Conservation (phyloP, 2,113 vertebrate genomes). For the Gobio gobio region DNA sequence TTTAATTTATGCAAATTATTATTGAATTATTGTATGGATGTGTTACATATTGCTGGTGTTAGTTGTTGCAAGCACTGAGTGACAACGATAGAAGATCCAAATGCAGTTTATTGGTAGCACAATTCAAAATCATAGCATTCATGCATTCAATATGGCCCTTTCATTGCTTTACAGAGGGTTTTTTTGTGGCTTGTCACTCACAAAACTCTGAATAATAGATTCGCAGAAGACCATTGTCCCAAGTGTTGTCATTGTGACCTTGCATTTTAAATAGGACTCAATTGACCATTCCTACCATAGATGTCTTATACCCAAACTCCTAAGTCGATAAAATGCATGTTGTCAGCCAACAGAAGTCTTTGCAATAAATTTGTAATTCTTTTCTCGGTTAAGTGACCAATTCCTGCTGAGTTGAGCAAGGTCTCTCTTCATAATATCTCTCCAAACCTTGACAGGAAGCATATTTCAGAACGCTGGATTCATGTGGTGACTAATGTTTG, state of each 20-base stretch:
- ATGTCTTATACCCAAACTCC: background rate
- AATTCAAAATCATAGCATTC: too few relatives aligned
- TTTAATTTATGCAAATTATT: background rate
- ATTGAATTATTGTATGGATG: background rate
- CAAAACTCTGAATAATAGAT: background rate
- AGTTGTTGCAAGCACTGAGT: too few relatives aligned
- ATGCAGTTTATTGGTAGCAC: too few relatives aligned
- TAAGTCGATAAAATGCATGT: background rate
- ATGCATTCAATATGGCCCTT: background rate
- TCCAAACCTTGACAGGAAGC: conserved; percentile 44
- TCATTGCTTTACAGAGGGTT: background rate
- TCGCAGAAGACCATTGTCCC: background rate
- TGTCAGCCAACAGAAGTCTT: conserved; percentile 12
- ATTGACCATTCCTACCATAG: background rate
- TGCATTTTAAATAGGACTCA: background rate
- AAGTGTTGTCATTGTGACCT: background rate
- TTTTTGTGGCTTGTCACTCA: conserved; percentile 33
- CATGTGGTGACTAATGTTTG: conserved; percentile 50
- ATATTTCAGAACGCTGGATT: conserved; percentile 45
- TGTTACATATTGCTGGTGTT: too few relatives aligned
- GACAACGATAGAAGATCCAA: too few relatives aligned
- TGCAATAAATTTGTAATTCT: conserved; percentile 29
- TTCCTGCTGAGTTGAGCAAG: conserved; percentile 42
- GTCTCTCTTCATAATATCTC: conserved; percentile 34
- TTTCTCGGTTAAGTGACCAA: conserved; percentile 26